phyloP scores from a whole-genome alignment of 2,888 invertebrate genomes.

The Sminthurinus aureus region DNA sequence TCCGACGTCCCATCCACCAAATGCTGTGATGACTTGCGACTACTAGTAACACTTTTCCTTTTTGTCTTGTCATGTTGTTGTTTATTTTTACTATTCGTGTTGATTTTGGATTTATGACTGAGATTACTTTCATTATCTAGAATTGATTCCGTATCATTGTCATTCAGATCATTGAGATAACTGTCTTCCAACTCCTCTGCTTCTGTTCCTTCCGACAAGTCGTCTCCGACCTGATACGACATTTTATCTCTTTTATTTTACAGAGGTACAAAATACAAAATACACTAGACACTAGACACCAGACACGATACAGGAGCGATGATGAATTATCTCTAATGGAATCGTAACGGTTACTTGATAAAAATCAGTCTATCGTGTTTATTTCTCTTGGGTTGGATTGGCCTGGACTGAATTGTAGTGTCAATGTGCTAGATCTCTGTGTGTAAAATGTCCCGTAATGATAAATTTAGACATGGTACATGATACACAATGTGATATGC shows the following conservation, averaged over 20 bases:
- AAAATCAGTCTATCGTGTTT: too few species aligned
- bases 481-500: too few species aligned
- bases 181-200: conserved; percentile 28
- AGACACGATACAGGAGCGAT: too few species aligned
- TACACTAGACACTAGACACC: too few species aligned
- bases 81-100: neutral
- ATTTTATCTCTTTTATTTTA: neutral
- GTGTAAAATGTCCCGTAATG: too few species aligned
- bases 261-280: too few species aligned
- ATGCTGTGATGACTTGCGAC: neutral
- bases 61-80: neutral
- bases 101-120: neutral
- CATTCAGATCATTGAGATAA: conserved; percentile 18
- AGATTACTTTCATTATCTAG: neutral
- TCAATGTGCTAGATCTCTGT: too few species aligned
- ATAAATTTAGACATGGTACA: too few species aligned
- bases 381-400: too few species aligned
- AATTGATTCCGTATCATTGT: neutral
- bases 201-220: conserved; percentile 16
- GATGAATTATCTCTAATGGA: too few species aligned
- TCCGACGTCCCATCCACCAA: neutral
- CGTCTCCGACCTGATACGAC: neutral
- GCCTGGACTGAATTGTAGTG: too few species aligned
- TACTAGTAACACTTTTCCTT: neutral
- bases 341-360: too few species aligned